Percentiles rank a stretch among this genome's conserved stretches.
These are phyloP conservation scores for Tachysurus fulvidraco DNA, from an alignment of 2,113 vertebrate genomes.

Conservation along the genomic window DNA sequence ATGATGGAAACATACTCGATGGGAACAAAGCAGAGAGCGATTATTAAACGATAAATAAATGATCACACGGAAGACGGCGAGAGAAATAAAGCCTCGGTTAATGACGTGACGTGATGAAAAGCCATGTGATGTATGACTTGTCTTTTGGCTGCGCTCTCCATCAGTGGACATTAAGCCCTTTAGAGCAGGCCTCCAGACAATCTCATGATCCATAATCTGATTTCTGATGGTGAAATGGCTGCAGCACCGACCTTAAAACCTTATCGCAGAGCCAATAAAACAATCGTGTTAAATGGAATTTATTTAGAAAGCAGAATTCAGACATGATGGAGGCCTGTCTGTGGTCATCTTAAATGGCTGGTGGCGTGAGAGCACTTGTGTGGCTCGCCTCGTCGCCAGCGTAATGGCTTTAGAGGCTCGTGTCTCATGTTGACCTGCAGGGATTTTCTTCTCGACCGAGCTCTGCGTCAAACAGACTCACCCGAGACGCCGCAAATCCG, in stretches of 20 bases:
- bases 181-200: slow-evolving; percentile 48
- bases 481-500: background rate
- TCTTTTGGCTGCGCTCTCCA: slow-evolving; percentile 45
- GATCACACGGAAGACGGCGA: slow-evolving; percentile 23
- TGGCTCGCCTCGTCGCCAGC: background rate
- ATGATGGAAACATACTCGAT: too few species aligned
- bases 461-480: background rate
- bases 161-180: slow-evolving; percentile 52
- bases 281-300: slow-evolving; percentile 51
- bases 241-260: slow-evolving; percentile 39
- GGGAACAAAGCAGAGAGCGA: background rate
- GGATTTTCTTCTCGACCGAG: slow-evolving; percentile 44
- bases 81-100: slow-evolving; percentile 37
- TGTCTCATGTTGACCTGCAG: slow-evolving; percentile 19
- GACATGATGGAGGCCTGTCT: slow-evolving; percentile 29
- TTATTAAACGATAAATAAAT: slow-evolving; percentile 40
- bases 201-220: slow-evolving; percentile 56
- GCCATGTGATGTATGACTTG: slow-evolving; percentile 46
- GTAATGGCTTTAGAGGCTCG: slow-evolving; percentile 45
- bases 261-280: slow-evolving; percentile 34
- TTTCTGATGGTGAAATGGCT: slow-evolving; percentile 50
- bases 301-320: slow-evolving; percentile 26
- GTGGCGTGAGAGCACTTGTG: slow-evolving; percentile 12
- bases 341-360: slow-evolving; percentile 43
- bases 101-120: slow-evolving; percentile 46